Evolutionary conservation across 1,140 invertebrate species (phyloP).

Genomic region (Charaxes varanes): DNA sequence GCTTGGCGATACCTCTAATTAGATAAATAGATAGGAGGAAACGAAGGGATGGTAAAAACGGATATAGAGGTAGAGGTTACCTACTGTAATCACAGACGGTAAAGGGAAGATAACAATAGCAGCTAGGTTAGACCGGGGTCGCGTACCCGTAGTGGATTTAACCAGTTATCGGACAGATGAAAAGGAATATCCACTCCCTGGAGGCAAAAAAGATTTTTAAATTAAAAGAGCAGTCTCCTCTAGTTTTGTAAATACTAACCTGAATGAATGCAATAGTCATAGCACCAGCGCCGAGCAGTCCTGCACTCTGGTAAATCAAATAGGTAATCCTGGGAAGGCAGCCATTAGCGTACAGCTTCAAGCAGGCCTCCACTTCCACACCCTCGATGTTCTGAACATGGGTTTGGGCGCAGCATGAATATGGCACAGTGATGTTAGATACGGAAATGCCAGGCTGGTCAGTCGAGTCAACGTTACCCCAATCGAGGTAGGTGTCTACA

Average conservation of each 20-base stretch:
- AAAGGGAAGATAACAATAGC: no score
- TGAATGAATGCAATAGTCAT: conserved; percentile 88
- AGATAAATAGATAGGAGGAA: no score
- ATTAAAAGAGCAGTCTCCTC: no score
- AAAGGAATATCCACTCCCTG: no score
- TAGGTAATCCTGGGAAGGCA: conserved; percentile 80
- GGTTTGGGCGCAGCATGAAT: conserved; percentile 74
- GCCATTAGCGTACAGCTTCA: conserved; percentile 74
- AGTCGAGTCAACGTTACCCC: conserved; percentile 64
- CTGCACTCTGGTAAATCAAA: conserved; percentile 82
- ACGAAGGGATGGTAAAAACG: no score
- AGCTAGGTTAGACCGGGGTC: no score
- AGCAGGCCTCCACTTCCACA: conserved; percentile 31
- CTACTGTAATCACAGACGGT: no score
- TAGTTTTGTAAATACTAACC: conserved; percentile 59
- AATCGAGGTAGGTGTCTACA: conserved; percentile 77
- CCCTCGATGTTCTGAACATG: conserved; percentile 25
- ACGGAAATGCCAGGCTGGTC: conserved; percentile 29
- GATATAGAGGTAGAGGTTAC: no score
- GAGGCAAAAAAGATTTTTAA: no score
- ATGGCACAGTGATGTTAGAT: conserved; percentile 67
- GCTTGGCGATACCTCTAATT: no score
- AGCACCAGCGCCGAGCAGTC: conserved; percentile 85
- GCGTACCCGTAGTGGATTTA: no score
- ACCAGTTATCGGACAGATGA: no score